Percentiles rank a stretch among this genome's conserved stretches.
Evolutionary conservation across 2,797 vertebrate genomes (phyloP).

Genomic region (Pelochelys cantorii): DNA sequence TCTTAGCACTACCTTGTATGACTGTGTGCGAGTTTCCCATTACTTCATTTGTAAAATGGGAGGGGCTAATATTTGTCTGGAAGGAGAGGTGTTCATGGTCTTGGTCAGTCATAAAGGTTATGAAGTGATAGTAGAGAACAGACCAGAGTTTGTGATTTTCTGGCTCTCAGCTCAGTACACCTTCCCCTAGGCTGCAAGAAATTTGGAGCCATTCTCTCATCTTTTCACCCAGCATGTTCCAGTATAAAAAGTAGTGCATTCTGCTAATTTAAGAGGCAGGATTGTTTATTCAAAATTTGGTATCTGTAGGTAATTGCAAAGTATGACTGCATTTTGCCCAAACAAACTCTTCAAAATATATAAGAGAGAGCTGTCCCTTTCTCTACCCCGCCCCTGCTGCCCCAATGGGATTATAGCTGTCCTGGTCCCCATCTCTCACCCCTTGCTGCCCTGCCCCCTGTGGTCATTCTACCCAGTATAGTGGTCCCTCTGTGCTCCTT

Average conservation of each 20-base stretch:
- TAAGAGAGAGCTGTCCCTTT: no score
- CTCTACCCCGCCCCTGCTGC: no score
- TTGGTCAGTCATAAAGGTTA: not conserved
- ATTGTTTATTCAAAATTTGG: no score
- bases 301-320: no score
- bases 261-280: no score
- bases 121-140: constrained; percentile 4
- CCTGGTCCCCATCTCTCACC: no score
- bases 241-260: no score
- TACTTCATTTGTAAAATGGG: not conserved
- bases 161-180: not conserved
- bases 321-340: no score
- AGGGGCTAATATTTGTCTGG: not conserved
- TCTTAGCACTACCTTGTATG: not conserved
- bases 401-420: no score
- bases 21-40: not conserved
- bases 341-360: no score
- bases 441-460: no score
- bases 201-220: constrained; percentile 12
- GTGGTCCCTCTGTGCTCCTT: rapidly evolving
- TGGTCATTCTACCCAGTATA: no score
- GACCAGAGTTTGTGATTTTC: not conserved
- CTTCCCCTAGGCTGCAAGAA: constrained; percentile 27
- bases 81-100: rapidly evolving
- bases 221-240: not conserved